Base-by-base conservation (phyloP, 2,797 vertebrate species). In the Heteromormyrus szaboi region DNA sequence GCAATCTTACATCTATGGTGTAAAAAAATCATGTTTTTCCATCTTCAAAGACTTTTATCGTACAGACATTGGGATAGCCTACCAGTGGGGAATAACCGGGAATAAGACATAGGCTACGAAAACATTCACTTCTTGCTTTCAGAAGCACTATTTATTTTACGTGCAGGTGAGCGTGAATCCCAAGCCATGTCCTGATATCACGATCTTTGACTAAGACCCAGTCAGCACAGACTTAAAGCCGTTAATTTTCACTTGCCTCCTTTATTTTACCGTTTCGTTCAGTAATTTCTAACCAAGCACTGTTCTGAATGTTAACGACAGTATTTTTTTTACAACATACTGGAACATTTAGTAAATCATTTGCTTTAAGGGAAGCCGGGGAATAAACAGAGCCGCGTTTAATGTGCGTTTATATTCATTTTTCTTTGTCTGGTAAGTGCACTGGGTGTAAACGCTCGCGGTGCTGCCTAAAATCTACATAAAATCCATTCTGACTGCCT, bases 401-500 rank as follows among this genome's bases (percentile, higher is more conserved):
- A 72, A 85, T 37, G 46, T n/a, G 25, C 3, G 4, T 41, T 85
- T 65, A 17, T 86, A 50, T 33, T 86, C 8, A 25, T 89, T 72
- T 68, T 17, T 29, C 46, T 86, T 59, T 86, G 54, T 72, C 56
- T 65, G 83, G 46, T 68, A 85, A 12, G 62, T 86, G 65, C 48
- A 53, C 59, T 53, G 44, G 59, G 51, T 72, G 62, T 72, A 46
- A 85, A 85, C 14, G 68, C 72, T 76, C 33, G 17, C 72, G 37
- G 12, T 41, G 19, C 76, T 84, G 41, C 76, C 76, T 50, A 88
- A 85, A 84, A 37, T 51, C 68, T 51, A 22, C 76, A 76, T 50
- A 88, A 85, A 84, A 37, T 41, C 68, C 51, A 22, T 56, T 88
- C 87, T 62, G 65, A 86, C 25, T 79, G 51, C 65, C 17, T 29